Evolutionary conservation across 2,113 vertebrate genomes (phyloP), one percentile per base, ranked within the genome.

Genomic region (Charadrius vociferus): DNA sequence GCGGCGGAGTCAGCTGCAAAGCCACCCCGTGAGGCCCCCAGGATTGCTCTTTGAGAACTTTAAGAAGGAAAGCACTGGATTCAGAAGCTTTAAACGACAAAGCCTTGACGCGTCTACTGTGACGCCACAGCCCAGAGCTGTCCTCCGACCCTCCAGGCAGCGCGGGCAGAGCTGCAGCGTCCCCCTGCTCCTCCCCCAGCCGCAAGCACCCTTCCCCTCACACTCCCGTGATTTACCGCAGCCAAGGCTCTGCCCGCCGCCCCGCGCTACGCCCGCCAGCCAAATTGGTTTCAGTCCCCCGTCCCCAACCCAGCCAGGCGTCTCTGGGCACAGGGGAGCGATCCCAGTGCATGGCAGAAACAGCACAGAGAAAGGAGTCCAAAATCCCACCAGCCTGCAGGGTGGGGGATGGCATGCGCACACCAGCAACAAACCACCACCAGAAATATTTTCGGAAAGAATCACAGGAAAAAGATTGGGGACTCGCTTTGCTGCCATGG

Each of bases 71-170:
- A 91, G 41, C 10, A 22, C 52, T 23, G 15, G 27, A 36, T 53
- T 58, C 23, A 32, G 23, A 43, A 68, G 9, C 26, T 50, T 75
- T n/a, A 13, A 52, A 10, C 10, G 27, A 24, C 30, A 77, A 62
- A 53, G 20, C 26, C 34, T 55, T 0, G 0, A 56, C 1, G 12
- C 12, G 12, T 24, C 18, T 27, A 29, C 18, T 4, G 3, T 1
- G 5, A 30, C 19, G 19, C 39, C 4, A 8, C 19, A 22, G 79
- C 32, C 47, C 43, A 39, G 52, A 20, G 19, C 3, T 9, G 37
- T 37, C 37, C 49, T 41, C 41, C 18, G 10, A 10, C 5, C 24
- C 55, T 3, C 43, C 13, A 7, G 37, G 29, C 23, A 20, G 16
- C 10, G 20, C 3, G 1, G 55, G 34, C 50, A 71, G 9, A 22